Evolutionary conservation across 2,113 vertebrate genomes (phyloP).

Genomic region (Chrysemys picta): DNA sequence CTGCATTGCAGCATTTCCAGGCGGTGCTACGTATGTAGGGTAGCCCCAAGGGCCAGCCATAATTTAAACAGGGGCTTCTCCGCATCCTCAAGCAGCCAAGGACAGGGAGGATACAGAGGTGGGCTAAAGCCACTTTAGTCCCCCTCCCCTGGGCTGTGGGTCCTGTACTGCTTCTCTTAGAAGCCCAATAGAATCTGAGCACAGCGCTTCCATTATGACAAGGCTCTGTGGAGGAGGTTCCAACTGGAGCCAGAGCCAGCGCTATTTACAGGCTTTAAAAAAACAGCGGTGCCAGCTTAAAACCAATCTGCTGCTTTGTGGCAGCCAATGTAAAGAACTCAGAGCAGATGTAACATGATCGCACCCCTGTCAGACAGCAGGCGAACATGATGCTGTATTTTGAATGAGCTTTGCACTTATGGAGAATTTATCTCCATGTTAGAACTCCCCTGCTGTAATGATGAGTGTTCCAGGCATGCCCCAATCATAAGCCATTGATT

Average conservation of each 20-base stretch:
- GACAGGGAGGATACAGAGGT: background rate
- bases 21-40: background rate
- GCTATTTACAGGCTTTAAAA: accelerated
- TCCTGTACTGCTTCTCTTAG: background rate
- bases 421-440: accelerated
- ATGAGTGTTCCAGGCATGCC: background rate
- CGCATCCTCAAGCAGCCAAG: background rate
- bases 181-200: accelerated
- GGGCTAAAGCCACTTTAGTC: background rate
- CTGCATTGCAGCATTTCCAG: background rate
- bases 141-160: background rate
- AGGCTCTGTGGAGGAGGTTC: background rate
- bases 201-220: accelerated
- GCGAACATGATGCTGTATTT: accelerated
- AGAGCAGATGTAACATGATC: background rate
- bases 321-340: background rate
- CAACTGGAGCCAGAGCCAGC: background rate
- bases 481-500: background rate
- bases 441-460: background rate
- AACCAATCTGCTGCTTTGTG: accelerated
- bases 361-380: accelerated
- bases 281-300: accelerated
- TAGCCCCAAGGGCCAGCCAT: no score
- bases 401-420: background rate
- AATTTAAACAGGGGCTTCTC: background rate